Conservation (phyloP, 2,888 invertebrate genomes). For the Uloborus plumipes region DNA sequence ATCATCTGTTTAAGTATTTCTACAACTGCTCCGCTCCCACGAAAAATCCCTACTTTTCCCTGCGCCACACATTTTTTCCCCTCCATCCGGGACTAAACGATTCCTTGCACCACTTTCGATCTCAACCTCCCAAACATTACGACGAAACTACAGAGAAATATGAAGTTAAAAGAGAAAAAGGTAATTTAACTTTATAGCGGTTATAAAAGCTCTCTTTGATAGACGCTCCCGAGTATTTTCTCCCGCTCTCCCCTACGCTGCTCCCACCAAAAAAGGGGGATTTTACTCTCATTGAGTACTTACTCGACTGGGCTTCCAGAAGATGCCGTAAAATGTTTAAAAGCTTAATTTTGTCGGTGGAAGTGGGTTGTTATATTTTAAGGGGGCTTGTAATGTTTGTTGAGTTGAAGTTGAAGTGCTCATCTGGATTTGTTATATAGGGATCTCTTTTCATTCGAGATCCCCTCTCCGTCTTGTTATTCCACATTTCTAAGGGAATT, state of each 20-base stretch:
- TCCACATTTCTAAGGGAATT: no score
- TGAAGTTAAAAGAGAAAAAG: slow-evolving; percentile 49
- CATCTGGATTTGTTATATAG: slow-evolving; percentile 31
- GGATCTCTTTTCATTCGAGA: no score
- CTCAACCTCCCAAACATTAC: neutral
- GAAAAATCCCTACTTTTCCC: neutral
- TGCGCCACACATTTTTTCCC: neutral
- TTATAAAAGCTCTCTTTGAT: slow-evolving; percentile 55
- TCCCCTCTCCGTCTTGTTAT: no score
- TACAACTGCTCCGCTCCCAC: neutral
- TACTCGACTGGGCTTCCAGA: slow-evolving; percentile 21
- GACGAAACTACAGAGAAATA: slow-evolving; percentile 34
- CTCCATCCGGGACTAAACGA: neutral
- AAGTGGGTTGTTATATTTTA: slow-evolving; percentile 54
- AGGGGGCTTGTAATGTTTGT: slow-evolving; percentile 49
- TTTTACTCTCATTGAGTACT: slow-evolving; percentile 45
- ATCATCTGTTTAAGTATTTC: no score
- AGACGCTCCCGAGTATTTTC: slow-evolving; percentile 42
- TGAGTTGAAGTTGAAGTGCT: slow-evolving; percentile 31
- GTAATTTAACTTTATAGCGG: slow-evolving; percentile 59
- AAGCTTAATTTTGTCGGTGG: slow-evolving; percentile 45
- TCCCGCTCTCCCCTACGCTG: slow-evolving; percentile 9
- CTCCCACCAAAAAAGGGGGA: slow-evolving; percentile 14
- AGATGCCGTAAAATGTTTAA: slow-evolving; percentile 48
- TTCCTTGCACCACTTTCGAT: slow-evolving; percentile 9